phyloP scores from a whole-genome alignment of 2,113 vertebrate genomes.

The Tinamus guttatus region DNA sequence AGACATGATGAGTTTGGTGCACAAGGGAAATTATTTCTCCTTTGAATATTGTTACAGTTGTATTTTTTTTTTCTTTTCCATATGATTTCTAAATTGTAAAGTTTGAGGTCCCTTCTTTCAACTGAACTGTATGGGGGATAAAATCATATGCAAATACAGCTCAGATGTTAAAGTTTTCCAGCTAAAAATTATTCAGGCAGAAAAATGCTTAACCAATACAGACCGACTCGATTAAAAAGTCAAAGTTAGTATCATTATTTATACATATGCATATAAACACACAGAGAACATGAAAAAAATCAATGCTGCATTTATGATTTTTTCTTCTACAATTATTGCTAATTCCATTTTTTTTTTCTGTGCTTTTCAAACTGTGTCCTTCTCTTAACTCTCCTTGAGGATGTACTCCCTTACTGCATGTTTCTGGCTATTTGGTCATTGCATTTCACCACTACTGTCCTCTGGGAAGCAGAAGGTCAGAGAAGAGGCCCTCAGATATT shows the following conservation, averaged over 20 bases:
- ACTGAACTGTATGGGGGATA: background rate
- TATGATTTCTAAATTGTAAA: background rate
- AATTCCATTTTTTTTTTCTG: background rate
- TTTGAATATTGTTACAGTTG: background rate
- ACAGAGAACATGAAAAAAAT: background rate
- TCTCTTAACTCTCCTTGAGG: background rate
- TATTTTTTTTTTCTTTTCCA: background rate
- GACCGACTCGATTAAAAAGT: background rate
- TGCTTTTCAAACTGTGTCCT: background rate
- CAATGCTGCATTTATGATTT: background rate
- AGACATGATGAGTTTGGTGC: background rate
- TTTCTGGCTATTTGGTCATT: background rate
- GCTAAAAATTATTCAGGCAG: background rate
- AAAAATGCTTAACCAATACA: background rate
- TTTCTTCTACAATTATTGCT: background rate
- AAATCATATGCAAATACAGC: background rate
- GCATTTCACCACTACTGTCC: background rate
- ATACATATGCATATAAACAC: background rate
- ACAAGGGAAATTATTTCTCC: constrained; percentile 30
- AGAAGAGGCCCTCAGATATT: background rate
- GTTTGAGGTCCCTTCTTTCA: background rate
- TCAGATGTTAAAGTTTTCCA: background rate
- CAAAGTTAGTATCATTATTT: background rate
- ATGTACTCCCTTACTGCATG: background rate
- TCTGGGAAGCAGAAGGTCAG: background rate